These are phyloP conservation scores for Neoscelio sp. DNA, from an alignment of 2,888 invertebrate genomes.

Conservation along the genomic window DNA sequence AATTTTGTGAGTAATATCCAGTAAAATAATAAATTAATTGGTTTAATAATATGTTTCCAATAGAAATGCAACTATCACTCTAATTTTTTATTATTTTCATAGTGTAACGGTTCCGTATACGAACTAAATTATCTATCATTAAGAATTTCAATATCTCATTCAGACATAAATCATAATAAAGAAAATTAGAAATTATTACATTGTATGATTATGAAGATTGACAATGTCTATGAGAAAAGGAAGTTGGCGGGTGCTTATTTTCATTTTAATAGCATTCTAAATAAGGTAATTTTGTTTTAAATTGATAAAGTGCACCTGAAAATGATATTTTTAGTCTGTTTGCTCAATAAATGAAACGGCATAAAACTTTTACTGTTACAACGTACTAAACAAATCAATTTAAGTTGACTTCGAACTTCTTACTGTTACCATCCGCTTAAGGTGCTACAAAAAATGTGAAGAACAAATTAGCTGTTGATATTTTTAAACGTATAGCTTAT, in stretches of 20 bases:
- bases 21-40: too few species aligned
- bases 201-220: not conserved
- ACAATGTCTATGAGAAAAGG: not conserved
- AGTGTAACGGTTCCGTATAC: too few species aligned
- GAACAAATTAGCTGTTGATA: too few species aligned
- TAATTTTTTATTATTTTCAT: too few species aligned
- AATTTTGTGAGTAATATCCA: too few species aligned
- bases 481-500: too few species aligned
- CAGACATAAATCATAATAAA: not conserved
- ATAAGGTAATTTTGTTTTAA: conserved; percentile 3
- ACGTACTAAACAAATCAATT: conserved; percentile 50
- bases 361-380: conserved; percentile 1
- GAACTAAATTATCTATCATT: too few species aligned
- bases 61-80: too few species aligned
- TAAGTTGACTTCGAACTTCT: not conserved
- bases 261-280: conserved; percentile 1
- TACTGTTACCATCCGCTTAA: not conserved
- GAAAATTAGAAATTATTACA: not conserved
- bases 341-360: conserved; percentile 1
- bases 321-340: not conserved
- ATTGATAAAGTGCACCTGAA: not conserved
- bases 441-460: not conserved
- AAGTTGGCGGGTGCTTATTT: not conserved
- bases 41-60: too few species aligned
- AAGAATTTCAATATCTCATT: too few species aligned